phyloP scores from a whole-genome alignment of 2,113 vertebrate genomes.

The Archocentrus centrarchus region DNA sequence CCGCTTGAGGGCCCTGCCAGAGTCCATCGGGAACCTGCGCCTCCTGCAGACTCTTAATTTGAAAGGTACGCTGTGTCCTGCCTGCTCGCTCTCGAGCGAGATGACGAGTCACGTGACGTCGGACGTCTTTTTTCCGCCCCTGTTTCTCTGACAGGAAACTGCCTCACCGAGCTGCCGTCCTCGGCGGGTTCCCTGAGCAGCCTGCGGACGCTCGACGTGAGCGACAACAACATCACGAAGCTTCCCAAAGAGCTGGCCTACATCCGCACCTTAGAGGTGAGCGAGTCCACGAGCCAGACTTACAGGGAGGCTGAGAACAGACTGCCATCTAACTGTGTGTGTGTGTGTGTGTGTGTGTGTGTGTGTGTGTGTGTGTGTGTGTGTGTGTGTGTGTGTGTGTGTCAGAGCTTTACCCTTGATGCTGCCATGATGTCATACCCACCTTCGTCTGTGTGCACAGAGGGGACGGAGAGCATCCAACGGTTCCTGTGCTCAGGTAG shows the following conservation, averaged over 20 bases:
- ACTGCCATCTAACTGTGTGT: background rate
- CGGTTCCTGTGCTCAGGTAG: slow-evolving; percentile 90
- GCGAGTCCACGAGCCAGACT: background rate
- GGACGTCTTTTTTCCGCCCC: background rate
- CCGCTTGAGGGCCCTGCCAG: slow-evolving; percentile 86
- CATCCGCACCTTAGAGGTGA: slow-evolving; percentile 87
- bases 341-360: slow-evolving; percentile 1
- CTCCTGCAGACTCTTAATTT: slow-evolving; percentile 91
- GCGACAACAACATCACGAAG: slow-evolving; percentile 84
- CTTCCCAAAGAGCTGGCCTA: slow-evolving; percentile 85
- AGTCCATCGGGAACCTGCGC: slow-evolving; percentile 84
- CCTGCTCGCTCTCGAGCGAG: too few species aligned
- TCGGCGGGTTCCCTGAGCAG: slow-evolving; percentile 82
- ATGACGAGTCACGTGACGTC: background rate
- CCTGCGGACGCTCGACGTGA: slow-evolving; percentile 86
- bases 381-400: slow-evolving; percentile 18
- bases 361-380: slow-evolving; percentile 18
- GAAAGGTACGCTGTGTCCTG: slow-evolving; percentile 84
- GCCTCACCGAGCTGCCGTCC: slow-evolving; percentile 83
- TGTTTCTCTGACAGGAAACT: slow-evolving; percentile 81
- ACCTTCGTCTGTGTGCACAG: slow-evolving; percentile 81
- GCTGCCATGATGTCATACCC: slow-evolving; percentile 87
- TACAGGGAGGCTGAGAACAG: background rate
- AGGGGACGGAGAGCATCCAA: slow-evolving; percentile 88
- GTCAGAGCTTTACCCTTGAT: slow-evolving; percentile 88